These are phyloP conservation scores for Ptiloglossa arizonensis DNA, from an alignment of 1,140 invertebrate genomes.

Conservation along the genomic window DNA sequence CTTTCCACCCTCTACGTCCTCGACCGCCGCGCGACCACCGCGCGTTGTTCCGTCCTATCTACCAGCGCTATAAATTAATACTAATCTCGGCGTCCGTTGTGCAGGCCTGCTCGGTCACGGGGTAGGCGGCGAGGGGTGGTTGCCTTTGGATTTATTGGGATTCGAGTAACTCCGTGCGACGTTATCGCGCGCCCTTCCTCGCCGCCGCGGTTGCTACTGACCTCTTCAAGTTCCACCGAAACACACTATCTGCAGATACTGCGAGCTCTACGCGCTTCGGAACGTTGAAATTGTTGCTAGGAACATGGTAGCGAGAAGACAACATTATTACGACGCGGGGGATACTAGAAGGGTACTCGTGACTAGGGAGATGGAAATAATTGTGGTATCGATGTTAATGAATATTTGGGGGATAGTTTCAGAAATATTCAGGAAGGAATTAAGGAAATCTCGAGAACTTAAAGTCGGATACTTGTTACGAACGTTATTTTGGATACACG, in stretches of 20 bases:
- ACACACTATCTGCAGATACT: constrained; percentile 2
- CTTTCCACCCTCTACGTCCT: constrained; percentile 59
- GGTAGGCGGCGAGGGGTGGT: constrained; percentile 37
- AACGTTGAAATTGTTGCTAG: constrained; percentile 22
- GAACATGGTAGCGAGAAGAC: too few species aligned
- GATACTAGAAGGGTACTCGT: too few species aligned
- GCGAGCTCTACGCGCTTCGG: not conserved
- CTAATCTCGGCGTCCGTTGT: constrained; percentile 65
- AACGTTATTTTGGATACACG: too few species aligned
- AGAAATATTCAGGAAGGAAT: too few species aligned
- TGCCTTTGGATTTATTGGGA: constrained; percentile 66
- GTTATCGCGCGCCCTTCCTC: constrained; percentile 58
- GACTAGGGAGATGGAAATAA: too few species aligned
- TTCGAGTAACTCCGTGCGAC: constrained; percentile 67
- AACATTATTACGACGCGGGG: too few species aligned
- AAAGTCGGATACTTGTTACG: too few species aligned
- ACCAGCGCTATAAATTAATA: constrained; percentile 70
- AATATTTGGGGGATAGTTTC: too few species aligned
- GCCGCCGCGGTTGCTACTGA: constrained; percentile 39
- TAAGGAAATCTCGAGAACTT: too few species aligned
- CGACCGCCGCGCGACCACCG: constrained; percentile 16
- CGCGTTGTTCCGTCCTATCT: constrained; percentile 61
- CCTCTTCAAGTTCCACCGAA: constrained; percentile 48
- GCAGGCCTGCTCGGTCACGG: constrained; percentile 53
- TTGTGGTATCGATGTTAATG: too few species aligned